Evolutionary conservation across 1,140 invertebrate genomes (phyloP), one percentile per base, ranked within the genome.

Genomic region (Eufriesea mexicana): DNA sequence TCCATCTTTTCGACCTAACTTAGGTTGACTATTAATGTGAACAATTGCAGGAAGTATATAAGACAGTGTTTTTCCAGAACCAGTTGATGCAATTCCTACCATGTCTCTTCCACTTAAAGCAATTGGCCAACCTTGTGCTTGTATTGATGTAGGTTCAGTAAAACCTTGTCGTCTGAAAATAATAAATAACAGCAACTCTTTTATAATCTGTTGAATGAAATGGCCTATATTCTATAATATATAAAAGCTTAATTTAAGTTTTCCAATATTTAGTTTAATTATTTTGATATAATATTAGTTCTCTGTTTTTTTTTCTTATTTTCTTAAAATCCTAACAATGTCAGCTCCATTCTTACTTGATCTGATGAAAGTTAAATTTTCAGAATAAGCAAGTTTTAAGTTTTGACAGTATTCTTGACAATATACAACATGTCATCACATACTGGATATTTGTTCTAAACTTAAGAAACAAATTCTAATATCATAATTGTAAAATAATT

Each of bases 11-110:
- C 96, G 94, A 85, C 96, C 95, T 51, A 98, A 94, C 88, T 97
- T 96, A 28, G 97, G 96, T 90, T 99, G 98, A 93, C 98, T 96
- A 89, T 98, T 98, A 62, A 99, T 99, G 90, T 99, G 99, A 59
- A 99, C 97, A 91, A 99, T 98, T 10, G 97, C 97, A 35, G 97
- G 97, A 75, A 98, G 91, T 84, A 97, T 96, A 89, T 97, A 97
- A 55, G 97, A 97, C 6, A 99, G 93, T 8, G 98, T 98, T 94
- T 99, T 98, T 62, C 98, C 98, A 59, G 98, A 98, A 49, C 98
- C 98, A n/a, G 98, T 99, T 80, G 98, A 98, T 64, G 99, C 99
- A 88, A 99, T 99, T 54, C 98, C 98, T 7, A 99, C 98, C 96
- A 99, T 96, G 94, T 99, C 98, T 90, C 96, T 95, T 47, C 98